Conservation (phyloP, 2,113 vertebrate species). For the Ictalurus furcatus region DNA sequence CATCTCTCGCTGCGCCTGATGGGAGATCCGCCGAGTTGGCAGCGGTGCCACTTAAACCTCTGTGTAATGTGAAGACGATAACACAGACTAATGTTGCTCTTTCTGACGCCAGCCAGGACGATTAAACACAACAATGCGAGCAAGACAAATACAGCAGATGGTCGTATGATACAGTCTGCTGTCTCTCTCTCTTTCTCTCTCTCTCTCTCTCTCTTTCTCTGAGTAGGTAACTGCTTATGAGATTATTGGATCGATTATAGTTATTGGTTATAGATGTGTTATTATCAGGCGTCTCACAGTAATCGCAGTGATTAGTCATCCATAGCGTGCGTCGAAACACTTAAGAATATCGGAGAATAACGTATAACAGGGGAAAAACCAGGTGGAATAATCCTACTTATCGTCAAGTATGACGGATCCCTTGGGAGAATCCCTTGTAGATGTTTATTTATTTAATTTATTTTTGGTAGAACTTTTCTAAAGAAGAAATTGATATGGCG, state of each 20-base stretch:
- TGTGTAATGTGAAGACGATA: slow-evolving; percentile 29
- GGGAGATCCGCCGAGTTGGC: slow-evolving; percentile 6
- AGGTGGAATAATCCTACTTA: neutral
- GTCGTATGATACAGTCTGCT: neutral
- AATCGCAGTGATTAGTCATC: neutral
- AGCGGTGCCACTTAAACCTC: slow-evolving; percentile 1
- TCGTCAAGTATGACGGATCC: neutral
- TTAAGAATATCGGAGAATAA: neutral
- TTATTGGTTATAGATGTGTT: neutral
- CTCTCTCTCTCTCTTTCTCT: neutral
- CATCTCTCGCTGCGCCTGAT: neutral
- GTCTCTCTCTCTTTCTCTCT: neutral
- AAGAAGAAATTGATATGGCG: neutral
- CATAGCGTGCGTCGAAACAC: neutral
- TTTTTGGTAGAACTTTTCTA: neutral
- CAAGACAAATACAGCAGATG: slow-evolving; percentile 7
- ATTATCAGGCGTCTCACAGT: neutral
- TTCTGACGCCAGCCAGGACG: slow-evolving; percentile 11
- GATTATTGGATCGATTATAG: neutral
- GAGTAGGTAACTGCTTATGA: neutral
- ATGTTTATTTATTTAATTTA: neutral
- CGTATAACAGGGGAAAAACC: neutral
- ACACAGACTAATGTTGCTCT: slow-evolving; percentile 22
- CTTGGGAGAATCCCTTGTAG: neutral
- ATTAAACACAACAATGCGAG: slow-evolving; percentile 27